A percentile compares a stretch with the other conserved stretches of the same genome.
phyloP scores from a whole-genome alignment of 53 echinoderm and acorn worm species.

The Patiria pectinifera region DNA sequence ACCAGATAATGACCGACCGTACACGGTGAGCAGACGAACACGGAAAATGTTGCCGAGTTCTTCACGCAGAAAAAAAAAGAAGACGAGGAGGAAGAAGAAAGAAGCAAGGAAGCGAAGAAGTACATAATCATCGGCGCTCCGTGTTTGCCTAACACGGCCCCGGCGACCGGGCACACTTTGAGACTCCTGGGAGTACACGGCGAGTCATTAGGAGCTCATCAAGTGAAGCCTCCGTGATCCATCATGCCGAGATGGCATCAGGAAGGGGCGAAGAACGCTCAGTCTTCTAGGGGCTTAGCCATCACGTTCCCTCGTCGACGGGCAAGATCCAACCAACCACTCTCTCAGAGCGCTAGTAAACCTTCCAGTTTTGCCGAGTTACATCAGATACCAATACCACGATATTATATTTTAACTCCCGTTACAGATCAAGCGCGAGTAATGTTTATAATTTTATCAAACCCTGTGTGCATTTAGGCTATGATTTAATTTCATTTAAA shows the following conservation, averaged over 20 bases:
- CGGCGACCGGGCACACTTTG: not conserved
- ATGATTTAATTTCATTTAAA: too few relatives aligned
- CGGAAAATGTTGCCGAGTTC: not conserved
- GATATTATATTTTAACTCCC: not conserved
- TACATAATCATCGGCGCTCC: not conserved
- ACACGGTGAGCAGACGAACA: constrained; percentile 30
- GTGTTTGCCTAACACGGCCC: constrained; percentile 18
- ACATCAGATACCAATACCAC: not conserved
- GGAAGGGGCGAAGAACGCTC: constrained; percentile 9
- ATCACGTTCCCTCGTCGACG: constrained; percentile 30
- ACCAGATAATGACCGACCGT: constrained; percentile 47
- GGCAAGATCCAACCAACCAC: not conserved
- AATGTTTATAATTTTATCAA: too few relatives aligned
- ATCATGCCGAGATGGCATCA: constrained; percentile 57
- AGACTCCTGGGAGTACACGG: constrained; percentile 16
- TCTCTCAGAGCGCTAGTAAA: not conserved
- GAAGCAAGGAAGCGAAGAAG: too few relatives aligned
- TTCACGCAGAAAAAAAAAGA: not conserved
- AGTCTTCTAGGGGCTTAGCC: constrained; percentile 19
- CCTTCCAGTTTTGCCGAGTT: not conserved
- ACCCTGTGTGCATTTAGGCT: too few relatives aligned
- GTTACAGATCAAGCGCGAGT: too few relatives aligned
- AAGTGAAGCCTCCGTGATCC: constrained; percentile 40
- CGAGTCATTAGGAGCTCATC: constrained; percentile 55
- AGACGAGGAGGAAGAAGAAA: not conserved